Base-by-base conservation (phyloP, 2,888 invertebrate genomes). In the Caenorhabditis imperialis region DNA sequence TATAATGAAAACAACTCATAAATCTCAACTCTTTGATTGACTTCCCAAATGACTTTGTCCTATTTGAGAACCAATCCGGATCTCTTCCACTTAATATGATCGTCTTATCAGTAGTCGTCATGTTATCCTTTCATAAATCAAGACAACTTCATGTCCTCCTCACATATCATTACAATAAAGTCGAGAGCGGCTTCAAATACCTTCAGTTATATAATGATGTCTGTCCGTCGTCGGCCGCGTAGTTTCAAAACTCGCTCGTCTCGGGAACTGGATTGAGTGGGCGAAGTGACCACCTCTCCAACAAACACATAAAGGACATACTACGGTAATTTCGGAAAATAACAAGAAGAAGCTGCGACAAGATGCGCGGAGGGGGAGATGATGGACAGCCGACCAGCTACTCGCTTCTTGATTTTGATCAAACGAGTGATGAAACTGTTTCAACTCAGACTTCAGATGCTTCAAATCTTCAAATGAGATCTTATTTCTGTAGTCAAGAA, bases 301-400 rank as follows among this genome's bases (percentile, higher is more conserved):
- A 55, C 55, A 65, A 65, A 65, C 65, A 65, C 57, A 65, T 65
- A 65, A 65, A 65, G 65, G 65, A 65, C 50, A 65, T 65, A 65
- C 65, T 65, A 65, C 65, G 65, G 65, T 65, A 65, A 65, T 65
- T 65, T 65, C 65, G 65, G 65, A 65, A 65, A 65, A 65, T 57
- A 65, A 65, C 57, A 65, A 65, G 54, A 63, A 42, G 51, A 61
- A 42, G 50, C n/a, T 23, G 47, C n/a, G n/a, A n/a, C n/a, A n/a
- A n/a, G 38, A 27, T 22, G 22, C 3, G 60, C 10, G 7, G 55
- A 25, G 23, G 25, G 30, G 25, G 38, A 27, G 23, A 27, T 6
- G 25, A 37, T 4, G 45, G 7, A 30, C 20, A 53, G 10, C 3
- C n/a, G 22, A 30, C n/a, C n/a, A n/a, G n/a, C n/a, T n/a, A n/a